Evolutionary conservation across 92 coral and sea anemone genomes (phyloP).

Genomic region (Plumapathes pennacea): DNA sequence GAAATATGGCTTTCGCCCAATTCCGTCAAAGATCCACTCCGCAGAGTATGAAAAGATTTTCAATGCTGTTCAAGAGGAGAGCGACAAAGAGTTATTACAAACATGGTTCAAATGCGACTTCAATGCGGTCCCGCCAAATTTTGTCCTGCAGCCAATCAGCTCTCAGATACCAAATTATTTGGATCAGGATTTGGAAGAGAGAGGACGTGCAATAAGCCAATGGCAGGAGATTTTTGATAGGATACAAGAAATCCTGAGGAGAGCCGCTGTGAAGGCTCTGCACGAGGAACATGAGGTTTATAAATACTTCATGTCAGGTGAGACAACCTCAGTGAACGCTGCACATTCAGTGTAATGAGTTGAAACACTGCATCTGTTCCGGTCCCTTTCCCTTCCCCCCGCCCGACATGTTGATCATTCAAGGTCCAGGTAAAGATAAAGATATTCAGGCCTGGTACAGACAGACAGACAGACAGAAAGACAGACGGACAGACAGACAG

Average conservation of each 20-base stretch:
- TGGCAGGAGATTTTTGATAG: slow-evolving; percentile 34
- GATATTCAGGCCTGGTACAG: too few relatives aligned
- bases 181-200: slow-evolving; percentile 20
- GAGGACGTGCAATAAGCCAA: slow-evolving; percentile 21
- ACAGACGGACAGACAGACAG: too few relatives aligned
- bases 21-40: slow-evolving; percentile 40
- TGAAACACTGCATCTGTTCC: background rate
- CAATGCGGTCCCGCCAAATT: slow-evolving; percentile 51
- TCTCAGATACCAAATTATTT: slow-evolving; percentile 41
- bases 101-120: slow-evolving; percentile 55
- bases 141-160: slow-evolving; percentile 64
- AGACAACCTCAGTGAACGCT: too few relatives aligned
- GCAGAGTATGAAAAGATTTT: slow-evolving; percentile 36
- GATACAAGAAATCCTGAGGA: slow-evolving; percentile 47
- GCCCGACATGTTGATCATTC: too few relatives aligned
- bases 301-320: slow-evolving; percentile 76
- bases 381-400: too few relatives aligned
- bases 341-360: too few relatives aligned
- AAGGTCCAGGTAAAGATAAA: too few relatives aligned
- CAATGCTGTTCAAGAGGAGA: slow-evolving; percentile 10
- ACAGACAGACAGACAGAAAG: too few relatives aligned
- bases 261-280: slow-evolving; percentile 22
- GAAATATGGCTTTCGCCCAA: slow-evolving; percentile 66
- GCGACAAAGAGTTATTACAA: slow-evolving; percentile 24
- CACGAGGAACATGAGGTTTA: slow-evolving; percentile 18